Evolutionary conservation across 2,113 vertebrate genomes (phyloP), one percentile per base, ranked within the genome.

Genomic region (Carettochelys insculpta): DNA sequence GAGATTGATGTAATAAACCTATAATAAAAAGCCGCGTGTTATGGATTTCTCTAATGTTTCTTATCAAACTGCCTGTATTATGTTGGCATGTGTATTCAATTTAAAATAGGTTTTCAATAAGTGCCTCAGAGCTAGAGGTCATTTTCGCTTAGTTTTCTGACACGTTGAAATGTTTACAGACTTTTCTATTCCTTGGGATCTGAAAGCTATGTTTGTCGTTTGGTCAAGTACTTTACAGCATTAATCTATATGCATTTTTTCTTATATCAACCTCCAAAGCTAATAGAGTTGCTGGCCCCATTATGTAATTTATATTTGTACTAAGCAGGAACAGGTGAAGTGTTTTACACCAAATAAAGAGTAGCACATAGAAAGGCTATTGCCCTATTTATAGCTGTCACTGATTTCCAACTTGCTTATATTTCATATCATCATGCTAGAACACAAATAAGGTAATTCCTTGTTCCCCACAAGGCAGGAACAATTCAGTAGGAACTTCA

Each of bases 11-110:
- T 96, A 97, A 96, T 96, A 96, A 98, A 97, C 97, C 96, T 85
- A 92, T 96, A 97, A 97, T 96, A 97, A 98, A 98, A 97, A 96
- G 96, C 92, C 89, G 95, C 48, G 47, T 92, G 95, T 93, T 98
- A 97, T 96, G 97, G 97, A 98, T 97, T 98, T 97, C 95, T 97
- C 96, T 96, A 97, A 97, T 97, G 97, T 97, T 97, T 97, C 91
- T 97, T 96, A 97, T 95, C 96, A 96, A 97, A 96, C 93, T 94
- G 90, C 94, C 91, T 94, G 89, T 95, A 97, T 96, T 98, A 97
- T 92, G 95, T 95, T 87, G 96, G 95, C 95, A 95, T 93, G 92
- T 89, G 92, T 95, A 92, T 96, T 98, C 96, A 95, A 96, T 96
- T 97, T 97, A 97, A 96, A 96, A 95, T 77, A 93, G 95, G 95